These are phyloP conservation scores for Stenodema calcarata DNA, from an alignment of 2,888 invertebrate species.

Conservation along the genomic window DNA sequence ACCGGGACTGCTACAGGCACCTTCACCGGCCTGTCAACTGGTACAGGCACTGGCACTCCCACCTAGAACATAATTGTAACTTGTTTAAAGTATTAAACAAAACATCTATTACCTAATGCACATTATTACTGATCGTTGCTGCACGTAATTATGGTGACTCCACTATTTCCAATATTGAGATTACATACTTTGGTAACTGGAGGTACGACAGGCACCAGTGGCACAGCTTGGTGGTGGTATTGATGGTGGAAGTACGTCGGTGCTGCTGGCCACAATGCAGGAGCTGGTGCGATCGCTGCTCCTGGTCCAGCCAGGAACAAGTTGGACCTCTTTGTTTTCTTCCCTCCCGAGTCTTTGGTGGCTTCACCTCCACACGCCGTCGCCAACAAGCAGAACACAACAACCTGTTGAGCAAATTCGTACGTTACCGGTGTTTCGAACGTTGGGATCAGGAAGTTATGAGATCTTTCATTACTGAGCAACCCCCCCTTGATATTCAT, in stretches of 20 bases:
- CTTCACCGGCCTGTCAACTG: conserved; percentile 39
- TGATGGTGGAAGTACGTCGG: not conserved
- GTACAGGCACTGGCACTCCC: conserved; percentile 40
- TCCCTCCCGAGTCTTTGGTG: not conserved
- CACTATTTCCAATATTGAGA: too few species aligned
- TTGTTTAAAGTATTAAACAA: too few species aligned
- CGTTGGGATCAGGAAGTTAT: too few species aligned
- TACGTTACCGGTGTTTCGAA: too few species aligned
- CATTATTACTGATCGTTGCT: too few species aligned
- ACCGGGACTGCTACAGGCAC: conserved; percentile 37
- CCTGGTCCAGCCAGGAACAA: not conserved
- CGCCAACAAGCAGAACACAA: not conserved
- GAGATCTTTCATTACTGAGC: too few species aligned
- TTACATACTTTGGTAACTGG: conserved; percentile 1
- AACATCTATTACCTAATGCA: too few species aligned
- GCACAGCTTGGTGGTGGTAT: not conserved
- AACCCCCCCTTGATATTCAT: too few species aligned
- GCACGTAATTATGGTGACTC: too few species aligned
- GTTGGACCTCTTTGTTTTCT: not conserved
- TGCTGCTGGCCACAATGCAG: not conserved
- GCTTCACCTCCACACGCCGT: not conserved
- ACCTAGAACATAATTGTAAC: conserved; percentile 9
- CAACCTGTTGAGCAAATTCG: not conserved
- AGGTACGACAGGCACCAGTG: not conserved
- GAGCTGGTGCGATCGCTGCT: not conserved